phyloP scores from a whole-genome alignment of 2,113 vertebrate genomes.

The Eulacestoma nigropectus region DNA sequence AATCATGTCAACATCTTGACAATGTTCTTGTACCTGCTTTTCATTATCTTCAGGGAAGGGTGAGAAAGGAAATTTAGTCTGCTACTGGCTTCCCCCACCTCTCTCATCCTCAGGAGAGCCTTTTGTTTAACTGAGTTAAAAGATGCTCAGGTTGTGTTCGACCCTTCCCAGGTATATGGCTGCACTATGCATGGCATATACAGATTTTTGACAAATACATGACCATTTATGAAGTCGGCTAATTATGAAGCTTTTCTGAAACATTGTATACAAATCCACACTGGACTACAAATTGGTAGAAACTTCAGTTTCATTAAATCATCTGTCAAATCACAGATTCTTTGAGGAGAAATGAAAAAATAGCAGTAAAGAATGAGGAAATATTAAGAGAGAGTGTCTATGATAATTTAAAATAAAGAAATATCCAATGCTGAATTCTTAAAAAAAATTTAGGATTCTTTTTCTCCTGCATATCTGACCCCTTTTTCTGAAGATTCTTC shows the following conservation, averaged over 20 bases:
- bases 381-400: not conserved
- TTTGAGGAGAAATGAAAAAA: not conserved
- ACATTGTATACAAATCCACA: not conserved
- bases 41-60: not conserved
- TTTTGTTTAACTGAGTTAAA: not conserved
- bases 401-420: not conserved
- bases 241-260: not conserved
- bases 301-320: not conserved
- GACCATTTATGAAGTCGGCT: not conserved
- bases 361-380: not conserved
- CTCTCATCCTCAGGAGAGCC: not conserved
- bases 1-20: not conserved
- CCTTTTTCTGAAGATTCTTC: not conserved
- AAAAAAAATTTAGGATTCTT: not conserved
- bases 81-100: not conserved
- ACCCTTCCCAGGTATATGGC: not conserved
- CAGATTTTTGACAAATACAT: not conserved
- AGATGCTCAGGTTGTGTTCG: not conserved
- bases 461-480: not conserved
- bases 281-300: not conserved
- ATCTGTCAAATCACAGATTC: not conserved
- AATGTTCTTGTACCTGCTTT: not conserved
- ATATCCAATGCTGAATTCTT: not conserved
- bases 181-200: not conserved
- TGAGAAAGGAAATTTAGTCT: not conserved